Evolutionary conservation across 2,888 invertebrate genomes (phyloP), one percentile per base, ranked within the genome.

Genomic region (Homarus gammarus): DNA sequence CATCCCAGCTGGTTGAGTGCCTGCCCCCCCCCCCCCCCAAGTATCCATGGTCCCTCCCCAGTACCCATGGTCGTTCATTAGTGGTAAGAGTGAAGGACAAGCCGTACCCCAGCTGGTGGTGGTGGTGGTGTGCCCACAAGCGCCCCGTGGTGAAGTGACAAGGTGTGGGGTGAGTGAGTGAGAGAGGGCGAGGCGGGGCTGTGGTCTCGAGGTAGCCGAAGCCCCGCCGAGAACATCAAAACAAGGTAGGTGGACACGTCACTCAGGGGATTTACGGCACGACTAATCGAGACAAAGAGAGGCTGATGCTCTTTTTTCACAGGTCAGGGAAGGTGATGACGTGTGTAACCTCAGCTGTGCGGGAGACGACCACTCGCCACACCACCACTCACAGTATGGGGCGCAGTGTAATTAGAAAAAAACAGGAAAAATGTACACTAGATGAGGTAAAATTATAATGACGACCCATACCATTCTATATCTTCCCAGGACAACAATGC

Each of bases 231-330:
- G 86, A 70, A 44, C 70, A 70, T 78, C 86, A 86, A 38, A 78
- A 86, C 86, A 86, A 56, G 36, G 68, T 73, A 44, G 61, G 61
- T 38, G 73, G 73, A 84, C 84, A 73, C 38, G 84, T 84, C 84
- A 38, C 73, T 61, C 56, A 15, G 73, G 56, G 73, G 72, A 84
- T 84, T 84, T 73, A 84, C 51, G 73, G 84, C 61, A 40, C 72
- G 72, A 72, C 83, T 83, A 83, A 83, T 83, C 70, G 31, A 83
- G 72, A 83, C 49, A n/a, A 44, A 51, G 72, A 44, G 15, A 15
- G 70, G 31, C 22, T 3, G 22, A 70, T 64, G 38, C 27, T 27
- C 18, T 68, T 68, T 82, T 68, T 31, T 68, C 68, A 44, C 31
- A 22, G 40, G 10, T 18, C 8, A 40, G 31, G 36, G 44, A 22